These are phyloP conservation scores for Amblyjoppa proteus DNA, from an alignment of 2,888 invertebrate species.

Conservation along the genomic window DNA sequence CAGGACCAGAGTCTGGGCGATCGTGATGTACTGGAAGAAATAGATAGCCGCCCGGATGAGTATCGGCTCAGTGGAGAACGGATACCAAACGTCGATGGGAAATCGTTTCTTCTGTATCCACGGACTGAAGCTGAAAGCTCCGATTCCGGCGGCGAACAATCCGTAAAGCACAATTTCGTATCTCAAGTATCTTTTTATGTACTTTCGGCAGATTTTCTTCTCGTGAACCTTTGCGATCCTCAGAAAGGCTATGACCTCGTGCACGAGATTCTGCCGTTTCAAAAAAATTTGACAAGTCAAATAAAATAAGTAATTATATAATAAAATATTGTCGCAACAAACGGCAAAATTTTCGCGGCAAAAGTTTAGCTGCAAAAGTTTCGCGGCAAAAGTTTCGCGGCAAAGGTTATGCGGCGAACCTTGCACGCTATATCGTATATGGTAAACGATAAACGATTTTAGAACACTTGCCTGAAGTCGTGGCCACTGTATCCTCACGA, in stretches of 20 bases:
- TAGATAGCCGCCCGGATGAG: constrained; percentile 70
- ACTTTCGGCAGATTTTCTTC: constrained; percentile 5
- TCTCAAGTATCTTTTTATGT: neutral
- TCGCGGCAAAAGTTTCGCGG: no score
- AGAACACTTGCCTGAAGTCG: constrained; percentile 71
- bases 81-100: constrained; percentile 71
- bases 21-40: constrained; percentile 69
- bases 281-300: neutral
- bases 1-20: constrained; percentile 71
- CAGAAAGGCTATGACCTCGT: constrained; percentile 71
- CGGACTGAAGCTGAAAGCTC: neutral
- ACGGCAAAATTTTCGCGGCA: no score
- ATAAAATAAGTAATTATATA: neutral
- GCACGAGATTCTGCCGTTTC: constrained; percentile 67
- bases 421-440: no score
- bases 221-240: constrained; percentile 58
- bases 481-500: constrained; percentile 66
- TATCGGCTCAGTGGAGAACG: constrained; percentile 72
- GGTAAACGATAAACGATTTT: neutral
- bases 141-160: neutral
- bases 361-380: no score
- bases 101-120: neutral
- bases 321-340: no score
- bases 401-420: no score
- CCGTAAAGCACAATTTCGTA: neutral